Base-by-base conservation (phyloP, 64 coral and sea anemone genomes). In the Pocillopora verrucosa region DNA sequence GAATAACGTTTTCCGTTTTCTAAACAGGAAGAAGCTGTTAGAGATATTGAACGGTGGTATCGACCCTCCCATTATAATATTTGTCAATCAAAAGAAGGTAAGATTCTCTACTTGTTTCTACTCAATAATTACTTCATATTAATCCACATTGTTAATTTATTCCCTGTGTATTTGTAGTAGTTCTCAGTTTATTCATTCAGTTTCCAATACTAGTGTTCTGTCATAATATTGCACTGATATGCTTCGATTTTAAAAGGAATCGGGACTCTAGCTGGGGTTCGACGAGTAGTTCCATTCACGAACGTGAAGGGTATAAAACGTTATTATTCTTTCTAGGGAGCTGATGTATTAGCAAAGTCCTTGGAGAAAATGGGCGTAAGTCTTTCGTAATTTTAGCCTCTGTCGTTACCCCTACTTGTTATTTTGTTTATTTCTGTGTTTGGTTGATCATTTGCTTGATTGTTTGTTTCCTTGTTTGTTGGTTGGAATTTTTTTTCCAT, bases 21-120 rank as follows among this genome's bases (percentile, higher is more conserved):
- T 80, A 80, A 37, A 45, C 79, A 99, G 97, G 85, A 99, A 91
- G 76, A 99, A 99, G 75, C 79, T 99, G 79, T 73, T 99, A 75
- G 97, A 99, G 76, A 95, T 95, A 14, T 86, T 99, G 60, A 95
- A 94, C 26, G 83, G 75, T 30, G 78, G 75, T 13, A 83, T 99
- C 38, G 93, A 99, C 82, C 97, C 97, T 60, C 97, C 97, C 4
- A 93, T 99, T 36, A 93, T 99, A 58, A 91, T 99, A 25, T 99
- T 99, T 89, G 97, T 99, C 59, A 99, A 99, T 70, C 97, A 99
- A 85, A 99, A 99, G 80, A 99, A 99, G 97, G 97, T 95, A 36
- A 88, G 82, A 13, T 79, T 75, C 57, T 0, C 60, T 6, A 15
- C 17, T 20, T 17, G 16, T 7, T 36, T 41, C 75, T 20, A 20